Evolutionary conservation across 2,888 invertebrate genomes (phyloP), one percentile per base, ranked within the genome.

Genomic region (Cheilosia vernalis): DNA sequence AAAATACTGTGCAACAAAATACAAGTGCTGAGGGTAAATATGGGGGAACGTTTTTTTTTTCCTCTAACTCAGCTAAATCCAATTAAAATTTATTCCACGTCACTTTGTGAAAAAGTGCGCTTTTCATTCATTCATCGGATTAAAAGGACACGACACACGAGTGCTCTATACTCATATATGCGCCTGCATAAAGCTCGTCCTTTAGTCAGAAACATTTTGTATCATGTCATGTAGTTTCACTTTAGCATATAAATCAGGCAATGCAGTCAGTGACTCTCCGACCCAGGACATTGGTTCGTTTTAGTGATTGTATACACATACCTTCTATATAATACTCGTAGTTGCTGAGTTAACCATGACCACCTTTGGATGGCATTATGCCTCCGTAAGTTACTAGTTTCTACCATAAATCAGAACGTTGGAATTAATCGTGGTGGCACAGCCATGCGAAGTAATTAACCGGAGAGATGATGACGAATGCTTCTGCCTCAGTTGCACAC

Each of bases 31-130:
- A 27, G 42, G 42, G 58, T n/a, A 70, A 37, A 70, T 10, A 67
- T n/a, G 61, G 74, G 53, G 47, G 53, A 80, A 73, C 19, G 40
- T 51, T 56, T 51, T 24, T 47, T 21, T 73, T 69, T 49, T 4
- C 1, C 47, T 61, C 53, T 76, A 79, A 72, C 79, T 66, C 76
- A 70, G 37, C 33, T 60, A 80, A 66, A 85, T 85, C 84, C 84
- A 85, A 85, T 85, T 85, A 85, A 85, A 85, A 85, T 85, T 70
- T 70, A 42, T 51, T 33, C 55, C 49, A 64, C 55, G 80, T 70
- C 84, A 76, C 70, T 76, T 70, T 74, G 64, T 76, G 76, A 47
- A 47, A 78, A 69, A 74, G 53, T 69, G 44, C 58, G 42, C 80
- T 58, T 58, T 69, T 69, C 72, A 80, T 77, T 64, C 81, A 82